A percentile compares a stretch with the other conserved stretches of the same genome.
Conservation (phyloP, 2,888 invertebrate species). For the Scrobipalpa atriplicella region DNA sequence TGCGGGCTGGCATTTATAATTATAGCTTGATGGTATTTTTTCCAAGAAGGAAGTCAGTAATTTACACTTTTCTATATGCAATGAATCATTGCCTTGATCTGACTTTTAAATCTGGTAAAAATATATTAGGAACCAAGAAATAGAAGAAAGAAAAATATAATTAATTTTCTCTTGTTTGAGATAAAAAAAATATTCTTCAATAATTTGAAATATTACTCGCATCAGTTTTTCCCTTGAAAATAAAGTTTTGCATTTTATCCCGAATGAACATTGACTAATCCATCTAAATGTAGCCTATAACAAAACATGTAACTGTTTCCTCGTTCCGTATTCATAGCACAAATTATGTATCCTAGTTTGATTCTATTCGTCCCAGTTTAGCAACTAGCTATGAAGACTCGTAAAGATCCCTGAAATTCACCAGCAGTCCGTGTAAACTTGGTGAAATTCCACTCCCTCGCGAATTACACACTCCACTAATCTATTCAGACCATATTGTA, state of each 20-base stretch:
- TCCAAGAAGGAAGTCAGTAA: background rate
- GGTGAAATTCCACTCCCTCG: background rate
- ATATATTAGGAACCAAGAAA: too few species aligned
- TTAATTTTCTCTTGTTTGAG: too few species aligned
- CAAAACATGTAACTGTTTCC: background rate
- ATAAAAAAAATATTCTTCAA: too few species aligned
- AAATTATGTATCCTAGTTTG: background rate
- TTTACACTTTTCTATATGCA: background rate
- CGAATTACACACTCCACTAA: background rate
- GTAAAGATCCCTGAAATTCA: slow-evolving; percentile 17
- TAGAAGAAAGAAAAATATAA: too few species aligned
- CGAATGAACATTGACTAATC: too few species aligned
- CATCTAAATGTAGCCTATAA: too few species aligned
- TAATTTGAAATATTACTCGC: too few species aligned
- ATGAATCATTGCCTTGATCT: too few species aligned
- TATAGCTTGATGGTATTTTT: slow-evolving; percentile 1
- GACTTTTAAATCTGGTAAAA: too few species aligned
- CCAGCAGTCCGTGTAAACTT: slow-evolving; percentile 10
- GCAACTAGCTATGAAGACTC: slow-evolving; percentile 3
- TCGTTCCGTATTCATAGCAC: background rate
- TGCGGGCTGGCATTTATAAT: slow-evolving; percentile 6
- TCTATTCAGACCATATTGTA: slow-evolving; percentile 3
- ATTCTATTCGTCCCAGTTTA: background rate
- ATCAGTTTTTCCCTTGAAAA: too few species aligned
- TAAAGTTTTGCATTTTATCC: too few species aligned